Conservation (phyloP, 1,140 invertebrate species). For the Bombus confusus region DNA sequence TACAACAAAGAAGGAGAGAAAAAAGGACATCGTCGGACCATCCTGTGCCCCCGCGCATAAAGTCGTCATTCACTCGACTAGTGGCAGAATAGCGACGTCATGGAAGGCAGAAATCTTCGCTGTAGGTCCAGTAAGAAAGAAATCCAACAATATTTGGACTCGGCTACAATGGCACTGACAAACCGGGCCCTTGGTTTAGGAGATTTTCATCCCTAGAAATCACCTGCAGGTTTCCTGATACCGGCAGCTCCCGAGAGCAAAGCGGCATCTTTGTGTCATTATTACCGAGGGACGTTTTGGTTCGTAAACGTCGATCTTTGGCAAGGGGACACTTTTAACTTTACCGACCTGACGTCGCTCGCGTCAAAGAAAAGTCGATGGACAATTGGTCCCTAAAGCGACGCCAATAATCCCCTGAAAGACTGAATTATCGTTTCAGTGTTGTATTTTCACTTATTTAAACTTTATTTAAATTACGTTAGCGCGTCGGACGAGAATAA, state of each 20-base stretch:
- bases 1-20: background rate
- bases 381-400: background rate
- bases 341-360: slow-evolving; percentile 7
- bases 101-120: slow-evolving; percentile 51
- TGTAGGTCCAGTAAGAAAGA: slow-evolving; percentile 56
- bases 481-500: background rate
- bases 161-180: slow-evolving; percentile 64
- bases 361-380: slow-evolving; percentile 1
- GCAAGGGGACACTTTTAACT: slow-evolving; percentile 14
- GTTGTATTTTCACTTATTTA: background rate
- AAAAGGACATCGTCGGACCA: background rate
- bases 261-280: slow-evolving; percentile 65
- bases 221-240: slow-evolving; percentile 33
- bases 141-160: slow-evolving; percentile 70
- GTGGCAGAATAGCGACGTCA: slow-evolving; percentile 39
- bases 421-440: background rate
- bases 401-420: background rate
- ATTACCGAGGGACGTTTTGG: slow-evolving; percentile 54
- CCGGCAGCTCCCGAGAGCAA: slow-evolving; percentile 16
- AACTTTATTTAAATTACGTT: background rate
- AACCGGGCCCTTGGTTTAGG: slow-evolving; percentile 58
- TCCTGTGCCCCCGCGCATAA: slow-evolving; percentile 29
- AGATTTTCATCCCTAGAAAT: slow-evolving; percentile 62
- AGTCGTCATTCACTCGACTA: slow-evolving; percentile 49
- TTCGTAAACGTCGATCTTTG: slow-evolving; percentile 10